A percentile compares a stretch with the other conserved stretches of the same genome.
These are phyloP conservation scores for Penaeus vannamei DNA, from an alignment of 1,140 invertebrate species.

Conservation along the genomic window DNA sequence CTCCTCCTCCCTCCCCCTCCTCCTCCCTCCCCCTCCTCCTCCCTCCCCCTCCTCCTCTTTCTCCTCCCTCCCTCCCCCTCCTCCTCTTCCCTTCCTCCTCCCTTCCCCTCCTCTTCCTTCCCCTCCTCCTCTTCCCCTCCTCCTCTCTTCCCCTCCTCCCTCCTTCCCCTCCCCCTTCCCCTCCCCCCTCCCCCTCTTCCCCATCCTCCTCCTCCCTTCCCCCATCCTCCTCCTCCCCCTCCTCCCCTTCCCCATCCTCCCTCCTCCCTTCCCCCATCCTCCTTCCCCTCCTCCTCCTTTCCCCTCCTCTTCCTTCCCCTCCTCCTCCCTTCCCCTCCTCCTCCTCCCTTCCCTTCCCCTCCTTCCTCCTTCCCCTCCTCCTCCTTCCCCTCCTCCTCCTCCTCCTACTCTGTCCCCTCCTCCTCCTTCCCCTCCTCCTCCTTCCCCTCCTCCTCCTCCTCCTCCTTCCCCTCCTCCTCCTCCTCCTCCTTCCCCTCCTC, in stretches of 20 bases:
- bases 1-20: background rate
- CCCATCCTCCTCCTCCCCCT: background rate
- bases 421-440: background rate
- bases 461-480: too few relatives aligned
- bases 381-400: background rate
- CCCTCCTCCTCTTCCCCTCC: background rate
- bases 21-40: background rate
- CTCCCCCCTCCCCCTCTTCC: background rate
- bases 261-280: background rate
- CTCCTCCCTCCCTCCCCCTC: background rate
- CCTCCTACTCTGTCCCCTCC: too few relatives aligned
- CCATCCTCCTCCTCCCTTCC: background rate
- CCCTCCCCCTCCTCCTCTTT: background rate
- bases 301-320: background rate
- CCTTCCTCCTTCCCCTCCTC: background rate
- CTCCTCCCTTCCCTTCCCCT: background rate
- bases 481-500: too few relatives aligned
- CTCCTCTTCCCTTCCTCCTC: background rate
- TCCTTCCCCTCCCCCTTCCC: constrained; percentile 13
- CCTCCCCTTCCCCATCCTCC: background rate
- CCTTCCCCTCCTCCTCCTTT: background rate
- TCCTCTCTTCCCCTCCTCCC: background rate
- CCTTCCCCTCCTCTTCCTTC: background rate
- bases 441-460: background rate
- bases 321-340: background rate